Base-by-base conservation (phyloP, 2,113 vertebrate species). In the Terrapene triunguis region DNA sequence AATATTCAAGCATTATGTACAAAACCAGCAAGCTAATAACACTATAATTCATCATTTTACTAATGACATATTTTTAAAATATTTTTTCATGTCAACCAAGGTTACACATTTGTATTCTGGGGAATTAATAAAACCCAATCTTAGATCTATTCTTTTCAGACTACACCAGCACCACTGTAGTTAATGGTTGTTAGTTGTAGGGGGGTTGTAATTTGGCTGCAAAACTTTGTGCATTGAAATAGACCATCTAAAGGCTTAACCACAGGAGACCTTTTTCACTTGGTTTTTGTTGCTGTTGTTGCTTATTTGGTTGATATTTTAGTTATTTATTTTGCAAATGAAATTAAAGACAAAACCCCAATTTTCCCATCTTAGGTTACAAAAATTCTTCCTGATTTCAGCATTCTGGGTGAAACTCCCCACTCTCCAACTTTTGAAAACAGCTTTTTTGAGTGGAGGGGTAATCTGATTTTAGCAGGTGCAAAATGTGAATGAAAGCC, bases 391-490 rank as follows among this genome's bases (percentile, higher is more conserved):
- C 42, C 32, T 62, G 38, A 51, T 59, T 86, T 48, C 0, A 0
- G 29, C 24, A 87, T 42, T 35, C 74, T 51, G 91, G 92, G 88
- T 88, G 42, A 93, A 85, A 80, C 92, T 42, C 24, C 25, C 16
- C 19, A 19, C 76, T 32, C 44, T 81, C 29, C 35, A 74, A n/a
- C 78, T 91, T 96, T 89, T 92, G 38, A 93, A 96, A 96, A 89
- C 74, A 89, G 92, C 80, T 96, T 93, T 93, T 50, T 27, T 83
- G 72, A 44, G 84, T 93, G 83, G 65, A 38, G 65, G n/a, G 95
- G 94, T 92, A 94, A 94, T 95, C 85, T 97, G 95, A 96, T 96
- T 97, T 97, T 93, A 97, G 96, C 96, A 97, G 97, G 96, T 96
- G 96, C 85, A 95, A 95, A 92, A 92, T 0, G 0, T 93, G 95